Percentiles rank a stretch among this genome's conserved stretches.
phyloP scores from a whole-genome alignment of 2,888 invertebrate species.

The Zonitis immaculata region DNA sequence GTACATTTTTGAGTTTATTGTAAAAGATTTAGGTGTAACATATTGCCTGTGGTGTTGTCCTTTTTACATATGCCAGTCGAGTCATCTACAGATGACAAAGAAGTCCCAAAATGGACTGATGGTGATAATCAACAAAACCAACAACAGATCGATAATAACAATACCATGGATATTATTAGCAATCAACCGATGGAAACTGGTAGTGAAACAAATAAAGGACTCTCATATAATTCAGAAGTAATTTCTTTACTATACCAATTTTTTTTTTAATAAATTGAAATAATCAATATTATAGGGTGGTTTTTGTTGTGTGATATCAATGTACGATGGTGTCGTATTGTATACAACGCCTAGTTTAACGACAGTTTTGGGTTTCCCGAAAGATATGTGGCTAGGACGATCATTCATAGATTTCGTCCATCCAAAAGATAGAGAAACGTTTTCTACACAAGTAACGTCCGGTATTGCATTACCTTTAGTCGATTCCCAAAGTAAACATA shows the following conservation, averaged over 20 bases:
- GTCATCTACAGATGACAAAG: constrained; percentile 27
- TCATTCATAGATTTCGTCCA: constrained; percentile 86
- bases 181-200: constrained; percentile 11
- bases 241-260: neutral
- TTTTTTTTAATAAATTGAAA: too few relatives aligned
- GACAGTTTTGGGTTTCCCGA: constrained; percentile 68
- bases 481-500: constrained; percentile 47
- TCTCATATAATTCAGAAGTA: constrained; percentile 34
- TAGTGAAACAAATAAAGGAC: constrained; percentile 22
- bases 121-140: constrained; percentile 10
- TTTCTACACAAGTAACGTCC: constrained; percentile 71
- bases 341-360: constrained; percentile 68
- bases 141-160: constrained; percentile 11
- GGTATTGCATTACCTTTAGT: constrained; percentile 59
- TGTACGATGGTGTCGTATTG: constrained; percentile 77
- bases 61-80: constrained; percentile 36
- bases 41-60: constrained; percentile 33
- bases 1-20: constrained; percentile 2
- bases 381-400: constrained; percentile 79
- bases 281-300: too few relatives aligned
- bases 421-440: constrained; percentile 66
- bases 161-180: constrained; percentile 3
- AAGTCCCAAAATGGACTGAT: constrained; percentile 24
- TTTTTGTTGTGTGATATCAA: constrained; percentile 75
- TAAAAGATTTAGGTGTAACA: constrained; percentile 33